Conservation (phyloP, 2,797 vertebrate genomes). For the Echeneis naucrates region DNA sequence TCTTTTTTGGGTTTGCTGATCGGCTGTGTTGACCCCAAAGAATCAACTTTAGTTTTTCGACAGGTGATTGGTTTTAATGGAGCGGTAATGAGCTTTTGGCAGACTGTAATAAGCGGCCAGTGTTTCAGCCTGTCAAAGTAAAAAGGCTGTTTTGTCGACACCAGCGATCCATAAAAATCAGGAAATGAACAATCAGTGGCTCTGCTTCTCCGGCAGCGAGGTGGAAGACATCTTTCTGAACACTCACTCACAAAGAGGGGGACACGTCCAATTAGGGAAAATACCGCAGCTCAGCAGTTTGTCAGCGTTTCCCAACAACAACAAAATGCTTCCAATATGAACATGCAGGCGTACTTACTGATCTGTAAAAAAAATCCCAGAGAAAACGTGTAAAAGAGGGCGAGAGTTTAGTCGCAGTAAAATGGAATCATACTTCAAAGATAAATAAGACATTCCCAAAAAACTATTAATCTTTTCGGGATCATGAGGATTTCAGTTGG, state of each 20-base stretch:
- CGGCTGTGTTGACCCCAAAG: neutral
- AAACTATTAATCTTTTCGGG: neutral
- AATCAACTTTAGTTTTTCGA: neutral
- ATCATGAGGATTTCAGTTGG: slow-evolving; percentile 1
- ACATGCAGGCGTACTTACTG: slow-evolving; percentile 13
- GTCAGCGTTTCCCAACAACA: neutral
- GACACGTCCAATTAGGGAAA: slow-evolving; percentile 48
- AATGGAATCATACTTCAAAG: neutral
- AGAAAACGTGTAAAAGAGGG: slow-evolving; percentile 10
- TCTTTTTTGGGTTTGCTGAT: neutral
- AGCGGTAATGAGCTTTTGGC: slow-evolving; percentile 19
- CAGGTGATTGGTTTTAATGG: neutral
- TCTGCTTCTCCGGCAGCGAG: slow-evolving; percentile 26
- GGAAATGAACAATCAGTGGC: slow-evolving; percentile 4
- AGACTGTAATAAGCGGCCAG: neutral
- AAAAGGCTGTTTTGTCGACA: neutral
- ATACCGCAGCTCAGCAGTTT: slow-evolving; percentile 19
- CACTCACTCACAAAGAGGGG: slow-evolving; percentile 31
- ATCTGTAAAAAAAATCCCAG: neutral
- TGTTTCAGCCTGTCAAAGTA: neutral
- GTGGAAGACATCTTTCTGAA: slow-evolving; percentile 43
- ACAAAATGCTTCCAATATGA: neutral
- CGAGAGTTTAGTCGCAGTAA: neutral
- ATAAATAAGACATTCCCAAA: neutral
- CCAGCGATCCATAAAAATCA: slow-evolving; percentile 40